Evolutionary conservation across 1,140 invertebrate genomes (phyloP).

Genomic region (Arion vulgaris): DNA sequence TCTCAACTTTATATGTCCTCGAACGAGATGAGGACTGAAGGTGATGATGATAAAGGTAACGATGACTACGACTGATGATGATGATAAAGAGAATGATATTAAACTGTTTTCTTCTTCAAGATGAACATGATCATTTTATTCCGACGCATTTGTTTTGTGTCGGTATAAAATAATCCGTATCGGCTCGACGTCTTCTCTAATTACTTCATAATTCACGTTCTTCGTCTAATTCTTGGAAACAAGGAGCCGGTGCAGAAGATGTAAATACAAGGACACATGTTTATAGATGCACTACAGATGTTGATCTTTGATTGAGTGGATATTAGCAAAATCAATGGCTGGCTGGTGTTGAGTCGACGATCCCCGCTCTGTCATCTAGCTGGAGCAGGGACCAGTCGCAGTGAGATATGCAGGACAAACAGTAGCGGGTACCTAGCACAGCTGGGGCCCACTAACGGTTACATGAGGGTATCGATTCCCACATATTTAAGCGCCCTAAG

Average conservation of each 20-base stretch:
- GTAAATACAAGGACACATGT: background rate
- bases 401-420: conserved; percentile 7
- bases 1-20: no score
- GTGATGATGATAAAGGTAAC: no score
- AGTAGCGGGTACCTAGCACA: conserved; percentile 10
- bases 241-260: background rate
- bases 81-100: no score
- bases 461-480: conserved; percentile 14
- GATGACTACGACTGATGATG: no score
- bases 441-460: conserved; percentile 8
- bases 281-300: background rate
- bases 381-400: background rate
- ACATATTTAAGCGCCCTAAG: background rate
- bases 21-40: no score
- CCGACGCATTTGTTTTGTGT: no score
- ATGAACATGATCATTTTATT: no score
- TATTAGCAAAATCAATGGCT: background rate
- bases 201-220: no score
- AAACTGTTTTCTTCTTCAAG: no score
- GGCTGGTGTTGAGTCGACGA: background rate
- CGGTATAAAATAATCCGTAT: no score
- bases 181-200: no score
- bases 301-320: conserved; percentile 11
- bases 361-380: conserved; percentile 1
- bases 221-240: no score